A percentile compares a stretch with the other conserved stretches of the same genome.
These are phyloP conservation scores for Capitella teleta DNA, from an alignment of 1,140 invertebrate genomes.

Conservation along the genomic window DNA sequence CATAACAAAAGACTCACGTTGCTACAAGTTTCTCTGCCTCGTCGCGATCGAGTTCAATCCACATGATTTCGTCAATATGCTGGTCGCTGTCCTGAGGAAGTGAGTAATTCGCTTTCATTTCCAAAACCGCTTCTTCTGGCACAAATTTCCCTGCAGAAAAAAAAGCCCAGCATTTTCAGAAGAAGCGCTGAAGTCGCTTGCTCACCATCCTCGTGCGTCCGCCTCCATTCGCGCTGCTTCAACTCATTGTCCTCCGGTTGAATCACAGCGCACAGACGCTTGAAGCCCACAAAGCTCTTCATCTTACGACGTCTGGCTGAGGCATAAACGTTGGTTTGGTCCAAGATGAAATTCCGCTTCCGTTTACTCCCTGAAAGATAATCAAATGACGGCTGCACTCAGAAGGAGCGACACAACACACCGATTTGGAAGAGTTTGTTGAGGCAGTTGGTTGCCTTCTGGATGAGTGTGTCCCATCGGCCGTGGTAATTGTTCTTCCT, in stretches of 20 bases:
- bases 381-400: background rate
- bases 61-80: constrained; percentile 12
- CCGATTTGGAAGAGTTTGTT: constrained; percentile 59
- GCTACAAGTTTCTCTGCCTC: constrained; percentile 5
- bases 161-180: background rate
- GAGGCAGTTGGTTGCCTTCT: constrained; percentile 69
- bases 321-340: constrained; percentile 48
- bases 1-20: constrained; percentile 15
- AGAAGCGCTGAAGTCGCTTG: background rate
- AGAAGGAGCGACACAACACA: constrained; percentile 9
- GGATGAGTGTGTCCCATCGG: constrained; percentile 68
- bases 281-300: constrained; percentile 11
- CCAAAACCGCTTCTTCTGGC: constrained; percentile 10
- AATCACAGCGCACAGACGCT: constrained; percentile 10
- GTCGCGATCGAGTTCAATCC: constrained; percentile 9
- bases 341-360: constrained; percentile 77
- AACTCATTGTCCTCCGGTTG: constrained; percentile 13
- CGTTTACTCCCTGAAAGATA: constrained; percentile 53
- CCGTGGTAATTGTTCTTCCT: constrained; percentile 56
- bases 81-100: constrained; percentile 11
- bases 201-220: constrained; percentile 13
- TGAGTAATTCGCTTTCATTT: constrained; percentile 15
- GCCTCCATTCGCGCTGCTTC: constrained; percentile 11
- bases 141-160: constrained; percentile 19
- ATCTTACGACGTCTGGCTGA: constrained; percentile 12